phyloP scores from a whole-genome alignment of 2,113 vertebrate species.

The Gallinago paraguaiae region DNA sequence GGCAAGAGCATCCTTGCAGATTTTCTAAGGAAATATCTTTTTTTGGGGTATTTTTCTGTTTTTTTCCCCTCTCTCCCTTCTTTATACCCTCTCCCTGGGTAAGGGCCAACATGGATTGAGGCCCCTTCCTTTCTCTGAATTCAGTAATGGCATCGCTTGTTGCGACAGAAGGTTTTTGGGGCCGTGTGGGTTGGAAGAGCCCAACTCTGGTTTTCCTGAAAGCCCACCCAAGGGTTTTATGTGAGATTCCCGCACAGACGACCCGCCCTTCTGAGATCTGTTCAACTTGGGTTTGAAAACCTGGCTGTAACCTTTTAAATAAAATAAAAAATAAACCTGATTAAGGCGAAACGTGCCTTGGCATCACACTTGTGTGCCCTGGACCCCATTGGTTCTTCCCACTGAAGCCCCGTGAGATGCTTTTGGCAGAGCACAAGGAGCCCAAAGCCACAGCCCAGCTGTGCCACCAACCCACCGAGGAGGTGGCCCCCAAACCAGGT shows the following conservation, averaged over 20 bases:
- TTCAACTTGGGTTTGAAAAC: not conserved
- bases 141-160: rapidly evolving
- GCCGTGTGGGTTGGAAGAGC: rapidly evolving
- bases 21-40: not conserved
- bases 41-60: not conserved
- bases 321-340: not conserved
- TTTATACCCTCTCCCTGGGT: not conserved
- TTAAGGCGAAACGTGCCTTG: not conserved
- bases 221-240: not conserved
- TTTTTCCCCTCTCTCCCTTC: not conserved
- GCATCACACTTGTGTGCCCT: rapidly evolving
- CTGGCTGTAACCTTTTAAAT: not conserved
- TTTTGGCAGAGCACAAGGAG: rapidly evolving
- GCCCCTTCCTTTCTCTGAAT: rapidly evolving
- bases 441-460: rapidly evolving
- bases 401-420: rapidly evolving
- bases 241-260: not conserved
- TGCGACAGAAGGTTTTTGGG: rapidly evolving
- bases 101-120: rapidly evolving
- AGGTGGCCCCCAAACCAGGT: rapidly evolving
- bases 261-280: not conserved
- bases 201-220: no score
- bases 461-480: rapidly evolving
- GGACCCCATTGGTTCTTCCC: not conserved
- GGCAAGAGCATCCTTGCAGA: not conserved